phyloP scores from a whole-genome alignment of 2,113 vertebrate genomes.

The Tachysurus vachellii region DNA sequence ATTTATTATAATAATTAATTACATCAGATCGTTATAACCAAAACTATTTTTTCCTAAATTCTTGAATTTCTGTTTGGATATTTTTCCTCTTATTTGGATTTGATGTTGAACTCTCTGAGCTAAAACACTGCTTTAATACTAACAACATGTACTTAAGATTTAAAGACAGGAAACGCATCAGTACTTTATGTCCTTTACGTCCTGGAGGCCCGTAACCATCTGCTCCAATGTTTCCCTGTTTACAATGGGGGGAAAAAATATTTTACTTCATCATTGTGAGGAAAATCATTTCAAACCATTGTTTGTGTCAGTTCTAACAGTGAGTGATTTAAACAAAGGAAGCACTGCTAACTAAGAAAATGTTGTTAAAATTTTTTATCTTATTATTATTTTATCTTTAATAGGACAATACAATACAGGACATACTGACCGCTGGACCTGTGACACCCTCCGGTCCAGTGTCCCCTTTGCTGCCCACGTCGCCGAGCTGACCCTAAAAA shows the following conservation, averaged over 20 bases:
- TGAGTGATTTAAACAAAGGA: too few relatives aligned
- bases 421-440: constrained; percentile 74
- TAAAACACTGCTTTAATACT: background rate
- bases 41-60: background rate
- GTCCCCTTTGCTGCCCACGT: constrained; percentile 67
- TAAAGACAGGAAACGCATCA: background rate
- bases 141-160: background rate
- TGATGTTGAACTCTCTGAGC: background rate
- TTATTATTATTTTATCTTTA: background rate
- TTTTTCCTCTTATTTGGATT: background rate
- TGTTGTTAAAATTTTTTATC: background rate
- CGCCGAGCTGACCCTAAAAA: constrained; percentile 55
- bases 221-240: constrained; percentile 65
- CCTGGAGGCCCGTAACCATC: constrained; percentile 69
- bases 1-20: too few relatives aligned
- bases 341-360: too few relatives aligned
- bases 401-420: background rate
- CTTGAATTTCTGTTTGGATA: background rate
- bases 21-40: background rate
- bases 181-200: constrained; percentile 75
- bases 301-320: background rate
- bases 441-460: constrained; percentile 70
- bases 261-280: background rate
- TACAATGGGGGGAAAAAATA: background rate
- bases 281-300: background rate